Percentiles rank a stretch among this genome's conserved stretches.
Conservation (phyloP, 1,140 invertebrate genomes). For the Paraescarpia echinospica region DNA sequence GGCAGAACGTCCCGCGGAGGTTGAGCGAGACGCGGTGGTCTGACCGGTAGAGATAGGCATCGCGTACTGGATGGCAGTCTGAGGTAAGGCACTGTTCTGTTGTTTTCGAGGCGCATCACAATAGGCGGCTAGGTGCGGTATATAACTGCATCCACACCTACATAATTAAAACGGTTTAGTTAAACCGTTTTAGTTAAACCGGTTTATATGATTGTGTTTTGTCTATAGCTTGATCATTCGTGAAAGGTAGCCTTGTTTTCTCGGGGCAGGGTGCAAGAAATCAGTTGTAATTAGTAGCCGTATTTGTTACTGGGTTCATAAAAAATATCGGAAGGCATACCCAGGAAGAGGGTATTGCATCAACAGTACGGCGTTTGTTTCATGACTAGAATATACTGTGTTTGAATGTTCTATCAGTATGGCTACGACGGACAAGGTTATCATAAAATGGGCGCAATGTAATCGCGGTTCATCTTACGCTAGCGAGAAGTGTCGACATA, state of each 20-base stretch:
- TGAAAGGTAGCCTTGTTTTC: background rate
- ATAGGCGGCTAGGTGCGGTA: background rate
- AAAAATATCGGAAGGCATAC: background rate
- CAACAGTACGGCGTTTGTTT: background rate
- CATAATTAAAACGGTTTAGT: no score
- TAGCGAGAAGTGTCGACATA: background rate
- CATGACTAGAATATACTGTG: background rate
- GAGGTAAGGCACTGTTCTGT: background rate
- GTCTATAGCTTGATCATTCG: background rate
- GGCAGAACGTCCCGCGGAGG: background rate
- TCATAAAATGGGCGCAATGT: background rate
- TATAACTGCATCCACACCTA: no score
- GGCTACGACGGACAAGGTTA: background rate
- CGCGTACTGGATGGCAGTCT: background rate
- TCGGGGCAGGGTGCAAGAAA: no score
- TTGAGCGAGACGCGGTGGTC: background rate
- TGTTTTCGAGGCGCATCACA: background rate
- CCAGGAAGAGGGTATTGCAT: background rate
- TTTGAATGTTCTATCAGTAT: no score
- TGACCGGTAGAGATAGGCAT: background rate
- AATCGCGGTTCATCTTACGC: no score
- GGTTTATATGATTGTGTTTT: background rate
- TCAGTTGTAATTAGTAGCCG: background rate
- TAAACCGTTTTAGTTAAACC: no score
- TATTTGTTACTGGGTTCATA: background rate